Conservation (phyloP, 2,888 invertebrate species). For the Pollenia angustigena region DNA sequence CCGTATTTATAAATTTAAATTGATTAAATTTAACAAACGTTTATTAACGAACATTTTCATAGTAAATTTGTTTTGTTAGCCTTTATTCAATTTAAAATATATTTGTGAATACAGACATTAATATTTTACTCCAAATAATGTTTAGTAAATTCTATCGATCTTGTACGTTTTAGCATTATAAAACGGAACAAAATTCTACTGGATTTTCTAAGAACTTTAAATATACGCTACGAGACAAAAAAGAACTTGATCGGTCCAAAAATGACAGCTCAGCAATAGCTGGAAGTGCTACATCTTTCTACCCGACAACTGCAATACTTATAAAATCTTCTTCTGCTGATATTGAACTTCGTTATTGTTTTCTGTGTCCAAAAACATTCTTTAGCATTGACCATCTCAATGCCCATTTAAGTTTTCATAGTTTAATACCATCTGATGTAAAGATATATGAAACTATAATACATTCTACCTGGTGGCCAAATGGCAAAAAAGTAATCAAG, state of each 20-base stretch:
- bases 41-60: too few relatives aligned
- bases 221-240: too few relatives aligned
- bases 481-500: slow-evolving; percentile 78
- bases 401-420: slow-evolving; percentile 79
- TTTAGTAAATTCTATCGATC: too few relatives aligned
- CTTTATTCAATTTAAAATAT: background rate
- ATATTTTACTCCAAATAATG: background rate
- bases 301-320: slow-evolving; percentile 74
- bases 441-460: slow-evolving; percentile 78
- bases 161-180: too few relatives aligned
- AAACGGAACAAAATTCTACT: too few relatives aligned
- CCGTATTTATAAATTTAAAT: too few relatives aligned
- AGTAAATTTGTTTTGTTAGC: too few relatives aligned
- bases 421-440: slow-evolving; percentile 75
- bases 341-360: slow-evolving; percentile 78
- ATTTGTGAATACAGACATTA: background rate
- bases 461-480: slow-evolving; percentile 77
- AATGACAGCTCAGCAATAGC: background rate
- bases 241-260: too few relatives aligned
- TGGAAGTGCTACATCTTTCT: background rate
- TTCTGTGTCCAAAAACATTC: slow-evolving; percentile 81
- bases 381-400: slow-evolving; percentile 78
- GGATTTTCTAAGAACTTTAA: too few relatives aligned
- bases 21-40: too few relatives aligned
- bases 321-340: slow-evolving; percentile 72